Conservation (phyloP, 2,113 vertebrate genomes). For the Antigone vipio region DNA sequence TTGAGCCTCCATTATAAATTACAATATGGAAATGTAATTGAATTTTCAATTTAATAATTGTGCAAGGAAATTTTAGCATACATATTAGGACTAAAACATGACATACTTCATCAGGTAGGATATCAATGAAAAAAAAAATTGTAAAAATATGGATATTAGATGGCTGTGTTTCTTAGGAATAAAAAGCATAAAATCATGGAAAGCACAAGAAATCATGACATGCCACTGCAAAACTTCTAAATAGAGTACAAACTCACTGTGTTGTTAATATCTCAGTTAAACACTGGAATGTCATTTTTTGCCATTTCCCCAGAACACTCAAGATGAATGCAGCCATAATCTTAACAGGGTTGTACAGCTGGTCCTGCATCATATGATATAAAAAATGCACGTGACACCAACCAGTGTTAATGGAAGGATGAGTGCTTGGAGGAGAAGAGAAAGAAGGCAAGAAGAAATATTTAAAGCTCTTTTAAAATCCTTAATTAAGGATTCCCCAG, state of each 20-base stretch:
- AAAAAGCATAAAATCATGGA: not conserved
- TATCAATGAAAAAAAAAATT: not conserved
- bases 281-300: not conserved
- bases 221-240: not conserved
- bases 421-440: not conserved
- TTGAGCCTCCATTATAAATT: not conserved
- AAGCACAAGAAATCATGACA: not conserved
- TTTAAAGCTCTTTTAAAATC: not conserved
- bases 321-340: not conserved
- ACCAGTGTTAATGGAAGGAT: not conserved
- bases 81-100: not conserved
- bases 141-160: not conserved
- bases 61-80: not conserved
- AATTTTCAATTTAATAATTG: not conserved
- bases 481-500: not conserved
- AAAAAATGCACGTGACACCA: not conserved
- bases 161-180: not conserved
- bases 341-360: not conserved
- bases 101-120: not conserved
- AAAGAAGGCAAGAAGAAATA: not conserved
- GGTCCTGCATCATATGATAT: not conserved
- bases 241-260: not conserved
- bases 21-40: not conserved
- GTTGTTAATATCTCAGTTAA: not conserved
- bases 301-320: not conserved